Conservation (phyloP, 2,797 vertebrate genomes). For the Gallirallus australis region DNA sequence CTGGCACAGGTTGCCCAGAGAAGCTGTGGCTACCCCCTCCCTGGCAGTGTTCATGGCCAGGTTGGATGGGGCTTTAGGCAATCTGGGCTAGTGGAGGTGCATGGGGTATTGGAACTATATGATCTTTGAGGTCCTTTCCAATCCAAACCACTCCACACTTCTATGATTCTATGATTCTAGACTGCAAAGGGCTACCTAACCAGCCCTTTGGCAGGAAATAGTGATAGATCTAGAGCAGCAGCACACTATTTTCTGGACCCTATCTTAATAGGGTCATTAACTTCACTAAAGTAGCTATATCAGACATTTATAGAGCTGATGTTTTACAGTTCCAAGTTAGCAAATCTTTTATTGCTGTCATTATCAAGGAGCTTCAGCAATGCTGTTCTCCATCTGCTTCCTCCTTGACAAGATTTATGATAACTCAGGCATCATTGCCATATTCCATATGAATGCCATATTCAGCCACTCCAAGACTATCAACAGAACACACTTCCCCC, state of each 20-base stretch:
- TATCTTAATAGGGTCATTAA: not conserved
- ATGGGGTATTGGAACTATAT: too few species aligned
- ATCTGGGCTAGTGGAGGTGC: too few species aligned
- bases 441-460: not conserved
- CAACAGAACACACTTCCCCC: not conserved
- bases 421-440: not conserved
- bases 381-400: slow-evolving; percentile 33
- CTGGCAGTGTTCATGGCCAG: too few species aligned
- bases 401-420: slow-evolving; percentile 27
- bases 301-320: not conserved
- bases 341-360: slow-evolving; percentile 2
- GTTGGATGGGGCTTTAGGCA: too few species aligned
- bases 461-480: not conserved
- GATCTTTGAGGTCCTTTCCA: too few species aligned
- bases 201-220: not conserved
- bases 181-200: not conserved
- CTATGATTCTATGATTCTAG: not conserved
- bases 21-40: too few species aligned
- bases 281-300: not conserved
- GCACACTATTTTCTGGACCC: not conserved
- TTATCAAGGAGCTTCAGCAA: slow-evolving; percentile 18
- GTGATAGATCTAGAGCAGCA: not conserved
- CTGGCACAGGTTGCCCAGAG: too few species aligned
- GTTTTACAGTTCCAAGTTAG: not conserved
- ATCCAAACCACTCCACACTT: too few species aligned